A percentile compares a stretch with the other conserved stretches of the same genome.
phyloP scores from a whole-genome alignment of 2,888 invertebrate species.

The Pyrrhosoma nymphula region DNA sequence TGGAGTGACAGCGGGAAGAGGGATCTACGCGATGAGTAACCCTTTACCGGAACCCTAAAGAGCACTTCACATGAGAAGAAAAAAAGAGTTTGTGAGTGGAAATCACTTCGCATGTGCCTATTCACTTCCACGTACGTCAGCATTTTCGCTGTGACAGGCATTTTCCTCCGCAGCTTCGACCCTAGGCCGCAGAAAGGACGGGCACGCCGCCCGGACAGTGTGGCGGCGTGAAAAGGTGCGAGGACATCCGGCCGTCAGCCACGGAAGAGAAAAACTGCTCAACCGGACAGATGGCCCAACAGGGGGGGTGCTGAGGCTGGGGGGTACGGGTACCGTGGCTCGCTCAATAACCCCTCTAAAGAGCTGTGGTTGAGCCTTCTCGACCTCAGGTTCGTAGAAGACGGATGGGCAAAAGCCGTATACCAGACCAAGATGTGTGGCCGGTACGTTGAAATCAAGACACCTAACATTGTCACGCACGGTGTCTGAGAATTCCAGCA shows the following conservation, averaged over 20 bases:
- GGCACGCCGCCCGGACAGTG: background rate
- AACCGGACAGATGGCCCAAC: background rate
- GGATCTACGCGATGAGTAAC: background rate
- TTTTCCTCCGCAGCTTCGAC: background rate
- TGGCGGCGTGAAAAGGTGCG: background rate
- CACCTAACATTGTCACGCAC: slow-evolving; percentile 76
- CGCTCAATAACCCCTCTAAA: background rate
- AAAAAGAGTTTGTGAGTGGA: background rate
- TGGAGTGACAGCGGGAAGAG: background rate
- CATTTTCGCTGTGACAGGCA: background rate
- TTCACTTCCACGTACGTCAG: background rate
- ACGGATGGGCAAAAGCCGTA: slow-evolving; percentile 79
- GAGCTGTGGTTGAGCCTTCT: slow-evolving; percentile 69
- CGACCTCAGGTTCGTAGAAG: slow-evolving; percentile 75
- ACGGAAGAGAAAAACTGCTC: background rate
- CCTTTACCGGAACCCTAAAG: background rate
- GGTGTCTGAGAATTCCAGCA: slow-evolving; percentile 76
- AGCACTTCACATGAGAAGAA: background rate
- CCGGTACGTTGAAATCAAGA: slow-evolving; percentile 77
- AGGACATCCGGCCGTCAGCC: background rate
- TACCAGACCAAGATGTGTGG: slow-evolving; percentile 75
- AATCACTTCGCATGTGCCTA: background rate
- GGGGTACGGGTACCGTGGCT: background rate
- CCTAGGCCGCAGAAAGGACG: background rate
- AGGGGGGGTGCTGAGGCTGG: too few relatives aligned